These are phyloP conservation scores for Phanerotoma sp. DNA, from an alignment of 2,888 invertebrate genomes.

Conservation along the genomic window DNA sequence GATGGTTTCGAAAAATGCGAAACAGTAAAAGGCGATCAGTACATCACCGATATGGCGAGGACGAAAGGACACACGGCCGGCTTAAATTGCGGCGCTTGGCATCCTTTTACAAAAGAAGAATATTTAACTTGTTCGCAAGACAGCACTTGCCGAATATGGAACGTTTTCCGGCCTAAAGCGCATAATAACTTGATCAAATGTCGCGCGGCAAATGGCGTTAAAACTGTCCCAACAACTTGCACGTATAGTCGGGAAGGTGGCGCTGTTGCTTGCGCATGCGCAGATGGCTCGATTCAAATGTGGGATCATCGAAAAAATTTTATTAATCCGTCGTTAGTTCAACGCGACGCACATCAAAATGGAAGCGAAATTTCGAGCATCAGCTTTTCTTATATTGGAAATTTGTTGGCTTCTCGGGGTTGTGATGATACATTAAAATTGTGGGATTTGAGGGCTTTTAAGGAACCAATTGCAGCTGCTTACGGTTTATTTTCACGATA, in stretches of 20 bases:
- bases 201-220: slow-evolving; percentile 80
- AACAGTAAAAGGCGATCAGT: slow-evolving; percentile 93
- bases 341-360: slow-evolving; percentile 78
- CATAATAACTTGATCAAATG: slow-evolving; percentile 87
- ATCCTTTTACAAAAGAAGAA: slow-evolving; percentile 86
- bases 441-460: slow-evolving; percentile 89
- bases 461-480: slow-evolving; percentile 72
- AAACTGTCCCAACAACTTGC: slow-evolving; percentile 82
- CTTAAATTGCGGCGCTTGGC: slow-evolving; percentile 87
- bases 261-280: slow-evolving; percentile 87
- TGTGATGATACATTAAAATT: slow-evolving; percentile 93
- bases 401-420: slow-evolving; percentile 75
- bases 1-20: slow-evolving; percentile 93
- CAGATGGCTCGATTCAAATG: slow-evolving; percentile 94
- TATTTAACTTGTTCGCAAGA: slow-evolving; percentile 95
- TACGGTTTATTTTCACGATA: slow-evolving; percentile 78
- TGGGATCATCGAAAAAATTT: slow-evolving; percentile 94
- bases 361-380: slow-evolving; percentile 82
- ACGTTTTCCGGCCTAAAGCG: slow-evolving; percentile 73
- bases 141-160: slow-evolving; percentile 92
- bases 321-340: slow-evolving; percentile 80
- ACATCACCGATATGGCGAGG: slow-evolving; percentile 89
- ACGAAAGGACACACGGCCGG: slow-evolving; percentile 95
- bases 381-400: slow-evolving; percentile 84
- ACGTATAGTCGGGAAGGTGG: slow-evolving; percentile 83